phyloP scores from a whole-genome alignment of 2,888 invertebrate species.

The Suillia variegata region DNA sequence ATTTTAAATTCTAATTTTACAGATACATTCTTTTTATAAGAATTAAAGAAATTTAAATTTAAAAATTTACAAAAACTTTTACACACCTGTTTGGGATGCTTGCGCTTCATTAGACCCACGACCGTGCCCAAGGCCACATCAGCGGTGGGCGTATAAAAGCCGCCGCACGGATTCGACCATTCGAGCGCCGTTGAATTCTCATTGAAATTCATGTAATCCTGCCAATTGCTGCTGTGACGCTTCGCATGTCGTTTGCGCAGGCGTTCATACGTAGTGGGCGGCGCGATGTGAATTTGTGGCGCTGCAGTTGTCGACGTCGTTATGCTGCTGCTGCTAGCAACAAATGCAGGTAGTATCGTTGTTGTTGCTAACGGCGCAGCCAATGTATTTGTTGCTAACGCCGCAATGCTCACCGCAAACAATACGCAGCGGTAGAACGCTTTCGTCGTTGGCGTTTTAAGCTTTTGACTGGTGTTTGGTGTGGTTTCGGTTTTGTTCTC shows the following conservation, averaged over 20 bases:
- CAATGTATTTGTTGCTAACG: conserved; percentile 9
- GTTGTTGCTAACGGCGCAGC: conserved; percentile 24
- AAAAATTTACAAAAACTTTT: conserved; percentile 6
- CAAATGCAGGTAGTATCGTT: neutral
- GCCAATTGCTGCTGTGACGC: conserved; percentile 54
- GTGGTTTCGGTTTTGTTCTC: no score
- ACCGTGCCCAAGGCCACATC: conserved; percentile 14
- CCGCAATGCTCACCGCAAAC: conserved; percentile 26
- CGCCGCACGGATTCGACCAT: conserved; percentile 54
- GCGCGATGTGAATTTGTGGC: neutral
- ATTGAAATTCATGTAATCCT: conserved; percentile 44
- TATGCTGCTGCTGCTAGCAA: no score
- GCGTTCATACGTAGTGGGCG: conserved; percentile 8
- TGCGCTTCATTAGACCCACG: conserved; percentile 33
- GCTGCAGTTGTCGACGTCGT: conserved; percentile 8
- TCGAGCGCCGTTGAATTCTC: conserved; percentile 49
- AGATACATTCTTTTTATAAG: no score
- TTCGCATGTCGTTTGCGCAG: conserved; percentile 52
- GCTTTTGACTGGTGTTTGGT: no score
- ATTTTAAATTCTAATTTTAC: no score
- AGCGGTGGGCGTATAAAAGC: conserved; percentile 41
- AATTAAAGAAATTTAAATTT: neutral
- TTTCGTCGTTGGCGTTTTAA: no score
- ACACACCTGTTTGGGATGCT: conserved; percentile 41
- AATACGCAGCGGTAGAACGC: no score